Evolutionary conservation across 1,140 invertebrate genomes (phyloP), one percentile per base, ranked within the genome.

Genomic region (Hesperophylax magnus): DNA sequence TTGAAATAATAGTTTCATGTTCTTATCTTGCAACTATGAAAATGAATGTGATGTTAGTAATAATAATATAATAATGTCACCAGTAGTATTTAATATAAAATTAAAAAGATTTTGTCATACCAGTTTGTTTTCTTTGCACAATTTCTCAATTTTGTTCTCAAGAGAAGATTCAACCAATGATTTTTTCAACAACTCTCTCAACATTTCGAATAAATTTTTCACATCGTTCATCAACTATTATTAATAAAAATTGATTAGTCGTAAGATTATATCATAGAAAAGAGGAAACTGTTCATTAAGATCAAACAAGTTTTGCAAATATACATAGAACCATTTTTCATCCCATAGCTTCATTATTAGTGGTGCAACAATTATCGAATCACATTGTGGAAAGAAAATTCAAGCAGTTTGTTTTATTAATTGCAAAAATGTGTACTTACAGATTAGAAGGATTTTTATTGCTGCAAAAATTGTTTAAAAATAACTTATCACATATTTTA

Each of bases 161-260:
- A 76, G 72, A 11, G 27, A 60, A 18, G 56, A 58, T 31, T 76
- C 72, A 8, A 58, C 27, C 8, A 39, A 58, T 24, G 53, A 20
- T 14, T 60, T 76, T 76, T 76, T 60, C 27, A 60, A 31, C 34
- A 60, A 58, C 72, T 76, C 39, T 18, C 56, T 22, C 54, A 76
- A 58, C 54, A 76, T 39, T 76, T 76, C 31, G 20, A 76, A 76
- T 76, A 76, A 76, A 31, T 76, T 76, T 31, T 18, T 76, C 72
- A 76, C 72, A 61, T 76, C 72, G 18, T n/a, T 31, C 72, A 76
- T 60, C 14, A 76, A 34, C 72, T 76, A 39, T 47, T 20, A 24
- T 11, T 67, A 7, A 18, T 14, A 17, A 72, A 72, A 17, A 47
- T 52, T 34, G 9, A 8, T 67, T 67, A 67, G 63, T 67, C n/a